Evolutionary conservation across 2,888 invertebrate species (phyloP).

Genomic region (Ochropleura plecta): DNA sequence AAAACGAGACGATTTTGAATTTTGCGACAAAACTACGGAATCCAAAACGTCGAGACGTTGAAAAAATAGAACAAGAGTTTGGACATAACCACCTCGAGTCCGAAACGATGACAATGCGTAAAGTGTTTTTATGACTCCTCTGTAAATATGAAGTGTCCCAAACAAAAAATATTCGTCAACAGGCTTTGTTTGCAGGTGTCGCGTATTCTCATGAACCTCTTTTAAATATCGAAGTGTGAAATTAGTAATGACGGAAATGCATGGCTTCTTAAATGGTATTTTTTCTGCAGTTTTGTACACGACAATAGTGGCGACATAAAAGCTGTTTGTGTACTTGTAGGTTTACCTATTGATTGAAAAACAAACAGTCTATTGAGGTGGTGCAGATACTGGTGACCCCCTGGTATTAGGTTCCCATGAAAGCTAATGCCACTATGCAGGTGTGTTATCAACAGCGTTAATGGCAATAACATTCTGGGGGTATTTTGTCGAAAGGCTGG

Average conservation of each 20-base stretch:
- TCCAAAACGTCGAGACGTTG: slow-evolving; percentile 60
- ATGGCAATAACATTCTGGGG: too few species aligned
- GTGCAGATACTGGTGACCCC: slow-evolving; percentile 5
- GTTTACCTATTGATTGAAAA: slow-evolving; percentile 35
- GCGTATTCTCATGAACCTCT: slow-evolving; percentile 72
- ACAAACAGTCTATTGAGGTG: slow-evolving; percentile 43
- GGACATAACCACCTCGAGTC: slow-evolving; percentile 77
- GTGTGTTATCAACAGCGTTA: neutral
- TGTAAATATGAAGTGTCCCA: slow-evolving; percentile 74
- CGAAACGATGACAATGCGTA: slow-evolving; percentile 78
- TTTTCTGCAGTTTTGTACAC: slow-evolving; percentile 23
- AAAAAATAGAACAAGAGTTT: slow-evolving; percentile 69
- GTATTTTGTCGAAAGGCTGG: too few species aligned
- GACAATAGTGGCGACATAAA: slow-evolving; percentile 38
- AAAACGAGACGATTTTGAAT: neutral
- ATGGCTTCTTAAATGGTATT: slow-evolving; percentile 37
- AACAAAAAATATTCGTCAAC: slow-evolving; percentile 77
- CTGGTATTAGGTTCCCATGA: slow-evolving; percentile 20
- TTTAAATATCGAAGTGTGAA: slow-evolving; percentile 78
- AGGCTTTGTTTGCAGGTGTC: slow-evolving; percentile 81
- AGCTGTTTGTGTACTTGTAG: slow-evolving; percentile 31
- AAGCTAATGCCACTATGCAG: neutral
- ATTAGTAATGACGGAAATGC: slow-evolving; percentile 75
- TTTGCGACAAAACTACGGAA: slow-evolving; percentile 30
- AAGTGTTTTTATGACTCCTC: slow-evolving; percentile 83